These are phyloP conservation scores for Drosophila colorata DNA, from an alignment of 2,888 invertebrate genomes.

Conservation along the genomic window DNA sequence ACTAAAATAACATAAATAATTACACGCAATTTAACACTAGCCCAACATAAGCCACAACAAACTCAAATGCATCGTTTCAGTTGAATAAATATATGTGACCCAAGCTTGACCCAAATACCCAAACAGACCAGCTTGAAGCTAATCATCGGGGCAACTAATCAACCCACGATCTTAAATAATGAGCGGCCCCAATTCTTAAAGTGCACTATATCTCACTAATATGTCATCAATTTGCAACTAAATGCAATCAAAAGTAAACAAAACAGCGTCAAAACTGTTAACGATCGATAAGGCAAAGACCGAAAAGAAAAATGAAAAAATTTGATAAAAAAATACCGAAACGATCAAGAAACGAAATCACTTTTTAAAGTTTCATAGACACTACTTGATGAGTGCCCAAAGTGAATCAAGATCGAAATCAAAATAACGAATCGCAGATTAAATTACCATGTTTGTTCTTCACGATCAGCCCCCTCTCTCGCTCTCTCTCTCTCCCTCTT, in stretches of 20 bases:
- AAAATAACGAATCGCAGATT: constrained; percentile 65
- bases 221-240: constrained; percentile 82
- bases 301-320: neutral
- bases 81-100: neutral
- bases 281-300: constrained; percentile 42
- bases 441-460: constrained; percentile 73
- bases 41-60: neutral
- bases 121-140: constrained; percentile 3
- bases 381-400: constrained; percentile 77
- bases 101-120: constrained; percentile 31
- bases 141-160: constrained; percentile 34
- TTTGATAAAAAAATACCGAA: constrained; percentile 30
- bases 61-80: constrained; percentile 5
- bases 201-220: constrained; percentile 64
- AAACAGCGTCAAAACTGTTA: constrained; percentile 76
- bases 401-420: constrained; percentile 75
- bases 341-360: constrained; percentile 64
- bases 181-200: constrained; percentile 31
- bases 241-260: constrained; percentile 73
- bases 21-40: constrained; percentile 49
- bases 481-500: neutral
- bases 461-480: constrained; percentile 19
- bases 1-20: constrained; percentile 12
- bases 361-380: constrained; percentile 73
- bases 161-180: constrained; percentile 51